Evolutionary conservation across 2,888 invertebrate species (phyloP), one percentile per base, ranked within the genome.

Genomic region (Leptinotarsa haldemani): DNA sequence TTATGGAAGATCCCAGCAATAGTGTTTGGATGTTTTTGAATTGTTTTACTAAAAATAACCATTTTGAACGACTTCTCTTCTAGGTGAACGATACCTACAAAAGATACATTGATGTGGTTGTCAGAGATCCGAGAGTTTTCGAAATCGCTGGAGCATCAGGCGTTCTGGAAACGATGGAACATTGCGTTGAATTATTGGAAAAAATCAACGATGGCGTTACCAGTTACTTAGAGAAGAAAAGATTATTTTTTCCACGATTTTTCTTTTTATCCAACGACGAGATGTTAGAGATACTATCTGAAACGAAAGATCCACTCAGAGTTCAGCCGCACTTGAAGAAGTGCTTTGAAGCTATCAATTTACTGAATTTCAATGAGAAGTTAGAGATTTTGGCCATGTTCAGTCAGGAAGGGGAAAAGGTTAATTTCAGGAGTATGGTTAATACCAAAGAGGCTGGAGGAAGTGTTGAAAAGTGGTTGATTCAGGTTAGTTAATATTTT

Each of bases 201-300:
- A 92, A 91, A 87, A 94, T 96, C 72, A 95, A 94, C 84, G 93
- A 94, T 73, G 95, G 96, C 4, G 93, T 96, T 0, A 92, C 94
- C 79, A 91, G 92, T 80, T 96, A 96, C 85, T 88, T 96, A 76
- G 95, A 96, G 88, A 94, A 93, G 87, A 96, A 96, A 86, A 88
- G 96, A 78, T 88, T 96, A 13, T 95, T 90, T 86, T 96, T 96
- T 85, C 93, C 95, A 12, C 77, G 96, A 85, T 96, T 97, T 85
- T 97, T 96, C 89, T 97, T 97, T 84, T 89, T 97, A 74, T 96
- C 96, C 7, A 96, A 97, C 85, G 95, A 96, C 83, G 96, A 97
- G 87, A 93, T 97, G 91, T 88, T 97, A 80, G 95, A 96, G 87
- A 95, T 97, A 81, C 89, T 97, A 76, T 95, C 96, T 0, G 95